Evolutionary conservation across 1,140 invertebrate genomes (phyloP).

Genomic region (Wiebesia pumilae): DNA sequence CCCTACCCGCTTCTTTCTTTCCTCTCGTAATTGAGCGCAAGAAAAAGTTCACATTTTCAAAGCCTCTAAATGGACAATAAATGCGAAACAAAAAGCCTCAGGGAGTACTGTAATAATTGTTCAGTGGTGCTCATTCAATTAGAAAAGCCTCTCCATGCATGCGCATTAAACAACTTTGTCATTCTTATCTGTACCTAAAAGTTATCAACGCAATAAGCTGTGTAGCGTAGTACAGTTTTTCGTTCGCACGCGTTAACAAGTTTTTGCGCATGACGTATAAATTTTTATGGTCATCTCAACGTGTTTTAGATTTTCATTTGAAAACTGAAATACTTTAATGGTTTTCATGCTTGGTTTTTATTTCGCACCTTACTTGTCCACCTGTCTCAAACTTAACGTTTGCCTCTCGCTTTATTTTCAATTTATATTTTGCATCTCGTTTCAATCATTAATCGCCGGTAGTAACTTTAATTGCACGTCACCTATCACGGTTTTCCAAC

Average conservation of each 20-base stretch:
- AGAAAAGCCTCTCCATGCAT: neutral
- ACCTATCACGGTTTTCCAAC: neutral
- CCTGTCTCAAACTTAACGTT: neutral
- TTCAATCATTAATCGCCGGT: neutral
- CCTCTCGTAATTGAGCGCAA: slow-evolving; percentile 1
- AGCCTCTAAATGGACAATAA: neutral
- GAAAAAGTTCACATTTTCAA: neutral
- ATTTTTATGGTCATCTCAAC: neutral
- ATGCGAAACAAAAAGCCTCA: neutral
- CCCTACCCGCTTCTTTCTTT: neutral
- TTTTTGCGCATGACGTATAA: neutral
- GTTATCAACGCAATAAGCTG: too few relatives aligned
- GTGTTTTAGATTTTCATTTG: neutral
- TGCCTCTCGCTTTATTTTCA: neutral
- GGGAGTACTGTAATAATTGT: neutral
- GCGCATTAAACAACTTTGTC: neutral
- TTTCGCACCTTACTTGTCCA: neutral
- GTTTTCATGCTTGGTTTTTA: neutral
- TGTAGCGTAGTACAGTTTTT: neutral
- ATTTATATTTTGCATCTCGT: slow-evolving; percentile 5
- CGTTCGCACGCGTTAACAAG: neutral
- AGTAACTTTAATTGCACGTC: neutral
- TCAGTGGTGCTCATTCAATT: neutral
- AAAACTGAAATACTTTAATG: neutral
- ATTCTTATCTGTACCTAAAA: too few relatives aligned